A percentile compares a stretch with the other conserved stretches of the same genome.
phyloP scores from a whole-genome alignment of 2,888 invertebrate species.

The Lithophane socia region DNA sequence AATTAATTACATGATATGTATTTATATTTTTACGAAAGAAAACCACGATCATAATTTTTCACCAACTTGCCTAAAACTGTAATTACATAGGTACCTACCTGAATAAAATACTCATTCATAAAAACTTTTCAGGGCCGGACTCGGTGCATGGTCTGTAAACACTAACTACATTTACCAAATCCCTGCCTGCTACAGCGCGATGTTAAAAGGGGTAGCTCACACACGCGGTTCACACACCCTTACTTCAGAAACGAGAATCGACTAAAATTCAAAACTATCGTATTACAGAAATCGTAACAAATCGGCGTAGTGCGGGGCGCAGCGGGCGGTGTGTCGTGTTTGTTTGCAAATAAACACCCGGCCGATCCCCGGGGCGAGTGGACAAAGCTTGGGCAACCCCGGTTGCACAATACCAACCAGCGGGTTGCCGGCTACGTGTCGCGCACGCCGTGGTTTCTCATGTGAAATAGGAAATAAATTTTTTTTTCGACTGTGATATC shows the following conservation, averaged over 20 bases:
- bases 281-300: conserved; percentile 85
- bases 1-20: conserved; percentile 57
- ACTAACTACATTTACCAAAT: neutral
- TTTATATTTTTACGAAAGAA: conserved; percentile 45
- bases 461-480: conserved; percentile 81
- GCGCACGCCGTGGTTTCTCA: conserved; percentile 78
- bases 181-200: neutral
- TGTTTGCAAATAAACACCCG: conserved; percentile 90
- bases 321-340: conserved; percentile 81
- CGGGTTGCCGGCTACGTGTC: conserved; percentile 77
- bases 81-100: conserved; percentile 28
- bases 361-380: conserved; percentile 75
- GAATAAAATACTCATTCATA: conserved; percentile 25
- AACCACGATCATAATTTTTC: conserved; percentile 41
- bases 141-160: neutral
- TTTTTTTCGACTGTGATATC: conserved; percentile 64
- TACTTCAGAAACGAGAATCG: conserved; percentile 47
- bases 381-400: conserved; percentile 69
- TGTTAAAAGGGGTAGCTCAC: conserved; percentile 42
- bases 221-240: conserved; percentile 57
- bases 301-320: conserved; percentile 78
- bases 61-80: conserved; percentile 31
- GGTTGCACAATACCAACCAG: conserved; percentile 82
- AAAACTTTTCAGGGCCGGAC: conserved; percentile 17
- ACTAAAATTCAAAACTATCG: conserved; percentile 74